Evolutionary conservation across 30 jellyfish, hydroid and myxozoan species (phyloP), one percentile per base, ranked within the genome.

Genomic region (Turritopsis dohrnii): DNA sequence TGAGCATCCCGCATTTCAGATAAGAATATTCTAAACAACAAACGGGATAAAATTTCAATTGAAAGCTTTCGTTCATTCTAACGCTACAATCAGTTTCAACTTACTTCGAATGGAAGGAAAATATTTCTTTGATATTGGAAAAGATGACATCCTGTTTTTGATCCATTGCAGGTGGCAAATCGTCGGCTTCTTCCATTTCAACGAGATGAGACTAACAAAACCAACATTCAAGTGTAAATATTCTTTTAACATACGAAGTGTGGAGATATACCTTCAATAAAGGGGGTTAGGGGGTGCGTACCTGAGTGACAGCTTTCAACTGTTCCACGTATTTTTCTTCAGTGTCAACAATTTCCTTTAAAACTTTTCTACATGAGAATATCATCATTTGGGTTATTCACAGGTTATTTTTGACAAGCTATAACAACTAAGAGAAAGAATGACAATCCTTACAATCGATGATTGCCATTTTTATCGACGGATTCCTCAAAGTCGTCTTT

Each of bases 321-420:
- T 91, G 96, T 16, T 91, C 96, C 28, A 88, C 96, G 65, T 91
- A 91, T 52, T 84, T 91, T 75, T 92, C 80, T 65, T 91, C 97
- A 18, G 97, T 91, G 18, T 80, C 88, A 71, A 87, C 75, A 20
- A 91, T 87, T 75, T 91, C 97, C 71, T 91, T 91, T 80, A 91
- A 65, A 71, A 91, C 96, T 71, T 91, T 91, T 17, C 97, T 91
- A 71, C 29, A 84, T 71, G 29, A 69, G 71, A 65, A 69, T 41
- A 13, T 3, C 60, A 41, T 41, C 60, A 41, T 41, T n/a, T 41
- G 60, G 60, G 9, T 41, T 41, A 41, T 41, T 41, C 60, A 41
- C 9, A 41, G 60, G 60, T 41, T 41, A 3, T 41, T n/a, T n/a
- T n/a, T n/a, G n/a, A n/a, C n/a, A n/a, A n/a, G n/a, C n/a, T n/a